A percentile compares a stretch with the other conserved stretches of the same genome.
Conservation (phyloP, 2,797 vertebrate species). For the Coregonus sp. region DNA sequence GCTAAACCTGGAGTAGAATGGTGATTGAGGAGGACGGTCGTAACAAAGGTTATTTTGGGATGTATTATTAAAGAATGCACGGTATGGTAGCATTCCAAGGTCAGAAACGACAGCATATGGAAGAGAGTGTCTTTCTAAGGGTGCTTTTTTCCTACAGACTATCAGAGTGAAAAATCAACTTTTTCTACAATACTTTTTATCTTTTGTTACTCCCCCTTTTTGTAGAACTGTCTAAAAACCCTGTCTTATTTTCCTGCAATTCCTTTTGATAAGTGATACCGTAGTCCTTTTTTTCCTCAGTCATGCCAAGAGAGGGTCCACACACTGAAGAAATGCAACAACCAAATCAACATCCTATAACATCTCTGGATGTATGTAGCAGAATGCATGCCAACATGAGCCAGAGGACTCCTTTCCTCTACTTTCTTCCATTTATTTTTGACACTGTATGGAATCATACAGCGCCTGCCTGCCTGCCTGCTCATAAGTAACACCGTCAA, state of each 20-base stretch:
- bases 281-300: slow-evolving; percentile 57
- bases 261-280: slow-evolving; percentile 64
- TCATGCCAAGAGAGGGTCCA: slow-evolving; percentile 49
- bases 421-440: slow-evolving; percentile 41
- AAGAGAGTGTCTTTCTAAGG: slow-evolving; percentile 61
- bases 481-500: slow-evolving; percentile 60
- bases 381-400: slow-evolving; percentile 67
- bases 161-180: slow-evolving; percentile 39
- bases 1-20: slow-evolving; percentile 51
- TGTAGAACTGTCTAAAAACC: slow-evolving; percentile 58
- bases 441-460: slow-evolving; percentile 68
- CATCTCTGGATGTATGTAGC: slow-evolving; percentile 77
- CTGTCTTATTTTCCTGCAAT: slow-evolving; percentile 60
- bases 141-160: slow-evolving; percentile 75
- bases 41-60: slow-evolving; percentile 49
- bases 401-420: slow-evolving; percentile 23
- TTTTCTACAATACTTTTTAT: slow-evolving; percentile 76
- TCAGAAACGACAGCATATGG: slow-evolving; percentile 43
- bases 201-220: slow-evolving; percentile 78
- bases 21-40: slow-evolving; percentile 41
- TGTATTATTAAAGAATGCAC: slow-evolving; percentile 17
- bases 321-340: slow-evolving; percentile 59
- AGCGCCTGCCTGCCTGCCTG: slow-evolving; percentile 53
- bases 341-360: slow-evolving; percentile 68
- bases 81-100: slow-evolving; percentile 23